Percentiles rank a stretch among this genome's conserved stretches.
Evolutionary conservation across 2,888 invertebrate species (phyloP).

Genomic region (Zootermopsis nevadensis): DNA sequence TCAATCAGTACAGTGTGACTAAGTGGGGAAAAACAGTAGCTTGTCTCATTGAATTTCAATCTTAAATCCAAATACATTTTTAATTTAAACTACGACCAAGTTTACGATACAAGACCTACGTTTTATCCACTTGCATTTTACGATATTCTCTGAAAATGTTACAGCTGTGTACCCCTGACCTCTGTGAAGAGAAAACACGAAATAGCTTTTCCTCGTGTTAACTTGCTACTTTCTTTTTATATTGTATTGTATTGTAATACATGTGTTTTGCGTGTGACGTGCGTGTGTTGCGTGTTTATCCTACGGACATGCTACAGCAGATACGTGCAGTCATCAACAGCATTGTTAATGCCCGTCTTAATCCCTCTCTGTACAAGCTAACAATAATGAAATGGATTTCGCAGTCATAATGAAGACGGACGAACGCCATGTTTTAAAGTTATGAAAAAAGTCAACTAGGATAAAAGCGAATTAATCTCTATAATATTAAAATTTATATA

Average conservation of each 20-base stretch:
- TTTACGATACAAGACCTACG: too few species aligned
- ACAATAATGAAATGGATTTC: constrained; percentile 26
- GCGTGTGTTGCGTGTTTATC: constrained; percentile 3
- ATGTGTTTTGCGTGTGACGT: constrained; percentile 13
- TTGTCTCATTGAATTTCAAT: too few species aligned
- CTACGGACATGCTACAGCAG: not conserved
- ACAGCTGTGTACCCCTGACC: not conserved
- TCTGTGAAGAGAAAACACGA: not conserved
- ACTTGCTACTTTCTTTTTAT: not conserved
- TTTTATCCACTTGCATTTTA: too few species aligned
- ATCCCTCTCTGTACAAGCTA: not conserved
- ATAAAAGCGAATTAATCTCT: not conserved
- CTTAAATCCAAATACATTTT: too few species aligned
- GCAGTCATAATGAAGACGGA: not conserved
- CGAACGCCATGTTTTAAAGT: not conserved
- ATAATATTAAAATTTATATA: too few species aligned
- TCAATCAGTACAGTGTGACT: too few species aligned
- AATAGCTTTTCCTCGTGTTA: not conserved
- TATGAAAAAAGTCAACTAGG: not conserved
- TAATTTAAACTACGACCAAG: too few species aligned
- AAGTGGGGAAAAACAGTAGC: too few species aligned
- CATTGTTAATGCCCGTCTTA: not conserved
- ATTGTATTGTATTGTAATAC: too few species aligned
- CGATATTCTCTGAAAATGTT: too few species aligned
- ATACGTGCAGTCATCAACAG: not conserved